Evolutionary conservation across 2,113 vertebrate species (phyloP), one percentile per base, ranked within the genome.

Genomic region (Prochilodus magdalenae): DNA sequence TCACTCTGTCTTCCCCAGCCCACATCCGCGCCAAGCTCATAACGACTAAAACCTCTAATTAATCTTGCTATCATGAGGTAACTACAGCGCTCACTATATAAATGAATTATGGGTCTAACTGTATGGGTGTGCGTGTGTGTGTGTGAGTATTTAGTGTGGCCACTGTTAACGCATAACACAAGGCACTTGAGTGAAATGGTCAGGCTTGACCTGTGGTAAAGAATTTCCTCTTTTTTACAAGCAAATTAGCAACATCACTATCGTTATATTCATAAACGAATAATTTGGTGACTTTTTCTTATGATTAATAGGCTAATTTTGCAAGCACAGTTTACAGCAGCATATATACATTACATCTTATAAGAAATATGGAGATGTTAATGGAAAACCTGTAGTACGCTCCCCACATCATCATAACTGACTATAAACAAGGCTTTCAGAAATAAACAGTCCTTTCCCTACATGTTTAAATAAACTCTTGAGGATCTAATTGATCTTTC

Each of bases 31-130:
- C 92, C 91, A 91, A 91, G 89, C 89, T 92, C 92, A 92, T 93
- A 93, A 92, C 92, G 91, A 92, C 90, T 89, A 92, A 93, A 93
- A 92, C 85, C 89, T 82, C 87, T 88, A 92, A 93, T 94, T 93
- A 93, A 93, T 94, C 93, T 93, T 93, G 90, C 88, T 89, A 92
- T 92, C 91, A 91, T 81, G 87, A 88, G 87, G 88, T 90, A 90
- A 90, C 92, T 91, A 89, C 90, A 91, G 85, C 89, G 87, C 85
- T 88, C 86, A 80, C 86, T 86, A 79, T 88, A 90, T 88, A 89
- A 87, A 90, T 90, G 87, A 91, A 77, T 91, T 90, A 90, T 67
- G 44, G 62, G 30, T 33, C 62, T 66, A 67, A 62, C 65, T 75
- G 82, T 83, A 83, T 86, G 80, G 84, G 84, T 83, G 85, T 75